Evolutionary conservation across 2,888 invertebrate genomes (phyloP).

Genomic region (Taphrorychus bicolor): DNA sequence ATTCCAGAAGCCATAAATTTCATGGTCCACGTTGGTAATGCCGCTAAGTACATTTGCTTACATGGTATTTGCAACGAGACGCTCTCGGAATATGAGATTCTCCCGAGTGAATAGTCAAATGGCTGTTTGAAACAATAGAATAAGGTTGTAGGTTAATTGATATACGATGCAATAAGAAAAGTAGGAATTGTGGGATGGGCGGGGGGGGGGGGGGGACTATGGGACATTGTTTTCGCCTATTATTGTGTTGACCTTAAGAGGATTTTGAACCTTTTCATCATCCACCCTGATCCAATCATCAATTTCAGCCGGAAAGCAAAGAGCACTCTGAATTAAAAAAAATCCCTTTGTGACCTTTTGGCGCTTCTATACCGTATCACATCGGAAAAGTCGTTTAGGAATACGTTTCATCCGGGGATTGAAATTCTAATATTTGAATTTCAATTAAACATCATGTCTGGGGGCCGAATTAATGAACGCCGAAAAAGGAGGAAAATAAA

Average conservation of each 20-base stretch:
- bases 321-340: neutral
- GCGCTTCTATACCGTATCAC: neutral
- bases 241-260: neutral
- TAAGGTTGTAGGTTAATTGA: too few species aligned
- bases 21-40: neutral
- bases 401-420: neutral
- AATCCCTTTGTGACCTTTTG: too few species aligned
- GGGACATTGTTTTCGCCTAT: too few species aligned
- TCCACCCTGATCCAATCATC: neutral
- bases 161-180: too few species aligned
- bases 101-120: neutral
- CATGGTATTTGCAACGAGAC: neutral
- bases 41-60: neutral
- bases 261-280: neutral
- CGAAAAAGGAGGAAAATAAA: neutral
- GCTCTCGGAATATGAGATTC: neutral
- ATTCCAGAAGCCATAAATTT: neutral
- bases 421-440: neutral
- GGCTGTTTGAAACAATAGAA: neutral
- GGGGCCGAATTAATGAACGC: neutral
- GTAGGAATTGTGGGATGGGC: too few species aligned
- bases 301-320: neutral
- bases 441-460: neutral
- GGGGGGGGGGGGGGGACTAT: too few species aligned
- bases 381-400: neutral